Evolutionary conservation across 2,888 invertebrate genomes (phyloP), one percentile per base, ranked within the genome.

Genomic region (Drosophila diplacantha): DNA sequence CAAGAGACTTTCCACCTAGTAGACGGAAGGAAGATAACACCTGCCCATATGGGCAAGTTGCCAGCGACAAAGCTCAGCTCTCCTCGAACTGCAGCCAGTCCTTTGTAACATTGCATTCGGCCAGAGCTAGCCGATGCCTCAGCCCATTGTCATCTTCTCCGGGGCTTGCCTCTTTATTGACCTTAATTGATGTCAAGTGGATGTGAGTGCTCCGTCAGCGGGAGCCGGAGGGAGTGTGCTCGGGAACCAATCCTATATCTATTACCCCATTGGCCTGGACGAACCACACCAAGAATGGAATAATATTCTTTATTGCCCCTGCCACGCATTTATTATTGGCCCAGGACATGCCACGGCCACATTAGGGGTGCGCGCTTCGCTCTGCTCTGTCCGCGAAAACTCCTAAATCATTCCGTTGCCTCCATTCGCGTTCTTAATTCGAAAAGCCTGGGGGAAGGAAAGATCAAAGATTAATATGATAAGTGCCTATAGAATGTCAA

Each of bases 141-240:
- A 60, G 5, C 29, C 47, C 65, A 64, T 57, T 66, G 66, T 39
- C 50, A 54, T 47, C 35, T 50, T 37, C 39, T 49, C 38, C 18
- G 44, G 29, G 46, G 52, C 37, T 65, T 75, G 22, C 7, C 24
- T 24, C 44, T 46, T 65, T 69, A 78, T 81, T 76, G 78, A 52
- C 71, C 73, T 73, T 75, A 81, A 76, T 78, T 76, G 73, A 75
- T 75, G 81, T 75, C 78, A 81, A 76, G 76, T 76, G 61, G 41
- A 61, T 61, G 58, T 43, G 20, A 58, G 26, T 22, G 57, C 11
- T 41, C 34, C 26, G 18, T 16, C 7, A 12, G 12, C 7, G 26
- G 16, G 16, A 26, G 24, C 24, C n/a, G 41, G 41, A 7, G 72
- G 44, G 38, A 50, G 41, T 59, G 62, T 62, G 16, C 22, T 56